Base-by-base conservation (phyloP, 2,113 vertebrate genomes). In the Ovis aries region DNA sequence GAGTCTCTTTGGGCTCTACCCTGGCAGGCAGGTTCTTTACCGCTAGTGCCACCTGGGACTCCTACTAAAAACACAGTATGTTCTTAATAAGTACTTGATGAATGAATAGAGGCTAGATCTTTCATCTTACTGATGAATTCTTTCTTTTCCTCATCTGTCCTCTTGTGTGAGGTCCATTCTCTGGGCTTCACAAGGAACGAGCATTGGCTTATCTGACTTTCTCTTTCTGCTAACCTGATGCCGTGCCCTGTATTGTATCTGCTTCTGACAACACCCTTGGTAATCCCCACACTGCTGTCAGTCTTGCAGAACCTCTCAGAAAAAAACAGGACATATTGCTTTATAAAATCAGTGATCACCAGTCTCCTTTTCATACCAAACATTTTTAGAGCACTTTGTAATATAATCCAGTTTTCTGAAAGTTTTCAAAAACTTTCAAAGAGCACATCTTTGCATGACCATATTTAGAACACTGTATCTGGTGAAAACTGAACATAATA, bases 311-410 rank as follows among this genome's bases (percentile, higher is more conserved):
- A 57, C 19, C 25, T 64, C 36, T 81, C 40, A 84, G 53, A 77
- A 86, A 93, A 93, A 93, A 64, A 91, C 11, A 71, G 87, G 59
- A 85, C 7, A 81, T 11, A 48, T 11, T 90, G 23, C 36, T 92
- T 97, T 95, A 64, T 91, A 82, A 95, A 96, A 86, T 95, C 94
- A 91, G 59, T 89, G 82, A 86, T 80, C 52, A 91, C 10, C 16
- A 95, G 67, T 89, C 55, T 94, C 27, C 36, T 95, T 96, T 93
- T 96, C 81, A 95, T 74, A 89, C 29, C 91, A 93, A 95, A 86
- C 59, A 94, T 93, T 97, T 98, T 92, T 90, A 78, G 83, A 97
- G 23, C 59, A 85, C 43, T 95, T 95, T 88, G 27, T 78, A 97
- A 96, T 67, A 95, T 43, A 52, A 96, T 93, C 59, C 48, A 88